Evolutionary conservation across 2,888 invertebrate genomes (phyloP).

Genomic region (Drosophila stalkeri): DNA sequence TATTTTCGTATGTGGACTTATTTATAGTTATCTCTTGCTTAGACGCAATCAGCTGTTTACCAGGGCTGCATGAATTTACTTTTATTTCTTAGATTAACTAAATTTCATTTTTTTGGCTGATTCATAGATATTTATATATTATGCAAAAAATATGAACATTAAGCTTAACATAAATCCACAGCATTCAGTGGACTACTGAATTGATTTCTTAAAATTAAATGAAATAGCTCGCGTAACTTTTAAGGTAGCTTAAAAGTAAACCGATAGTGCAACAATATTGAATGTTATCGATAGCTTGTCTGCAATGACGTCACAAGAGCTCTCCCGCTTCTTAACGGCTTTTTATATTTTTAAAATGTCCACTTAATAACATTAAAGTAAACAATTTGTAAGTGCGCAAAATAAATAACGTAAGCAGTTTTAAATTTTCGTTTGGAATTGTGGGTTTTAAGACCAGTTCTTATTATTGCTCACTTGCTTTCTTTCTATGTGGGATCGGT

Average conservation of each 20-base stretch:
- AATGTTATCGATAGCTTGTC: not conserved
- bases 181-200: not conserved
- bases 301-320: slow-evolving; percentile 29
- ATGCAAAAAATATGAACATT: no score
- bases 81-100: not conserved
- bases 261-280: not conserved
- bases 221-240: not conserved
- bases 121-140: not conserved
- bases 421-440: slow-evolving; percentile 13
- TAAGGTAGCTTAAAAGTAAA: not conserved
- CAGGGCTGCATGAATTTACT: slow-evolving; percentile 29
- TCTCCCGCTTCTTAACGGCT: slow-evolving; percentile 24
- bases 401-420: slow-evolving; percentile 20
- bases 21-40: slow-evolving; percentile 4
- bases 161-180: not conserved
- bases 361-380: not conserved
- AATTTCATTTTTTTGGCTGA: no score
- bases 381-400: not conserved
- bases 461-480: slow-evolving; percentile 67
- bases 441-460: slow-evolving; percentile 55
- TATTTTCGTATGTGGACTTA: slow-evolving; percentile 9
- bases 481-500: slow-evolving; percentile 65
- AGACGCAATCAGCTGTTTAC: slow-evolving; percentile 31
- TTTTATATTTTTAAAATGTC: slow-evolving; percentile 7
- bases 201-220: not conserved